Percentiles rank a stretch among this genome's conserved stretches.
Evolutionary conservation across 2,888 invertebrate genomes (phyloP).

Genomic region (Xanthorhoe designata): DNA sequence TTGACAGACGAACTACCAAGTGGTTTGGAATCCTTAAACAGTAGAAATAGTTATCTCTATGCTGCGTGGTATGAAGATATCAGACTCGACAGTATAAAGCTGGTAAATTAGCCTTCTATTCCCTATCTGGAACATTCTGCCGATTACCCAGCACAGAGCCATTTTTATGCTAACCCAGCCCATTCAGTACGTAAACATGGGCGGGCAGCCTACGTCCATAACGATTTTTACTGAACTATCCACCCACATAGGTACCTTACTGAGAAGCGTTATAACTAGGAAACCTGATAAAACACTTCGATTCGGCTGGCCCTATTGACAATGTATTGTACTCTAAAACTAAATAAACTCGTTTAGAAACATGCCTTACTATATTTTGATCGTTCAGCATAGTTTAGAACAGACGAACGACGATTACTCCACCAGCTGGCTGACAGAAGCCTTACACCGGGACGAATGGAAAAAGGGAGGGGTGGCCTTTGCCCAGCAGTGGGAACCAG

Average conservation of each 20-base stretch:
- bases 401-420: too few relatives aligned
- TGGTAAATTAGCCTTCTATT: not conserved
- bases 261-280: not conserved
- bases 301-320: not conserved
- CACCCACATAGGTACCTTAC: not conserved
- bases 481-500: too few relatives aligned
- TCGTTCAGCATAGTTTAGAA: too few relatives aligned
- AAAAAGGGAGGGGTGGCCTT: too few relatives aligned
- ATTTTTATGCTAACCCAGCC: not conserved
- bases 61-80: not conserved
- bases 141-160: not conserved
- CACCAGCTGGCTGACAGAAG: too few relatives aligned
- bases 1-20: too few relatives aligned
- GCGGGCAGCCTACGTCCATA: conserved; percentile 5
- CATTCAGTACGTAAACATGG: not conserved
- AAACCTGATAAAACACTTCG: not conserved
- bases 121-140: not conserved
- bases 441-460: too few relatives aligned
- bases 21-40: too few relatives aligned
- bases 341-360: too few relatives aligned
- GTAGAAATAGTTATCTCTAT: too few relatives aligned
- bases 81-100: not conserved
- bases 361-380: too few relatives aligned
- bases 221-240: conserved; percentile 15
- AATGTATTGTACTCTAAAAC: too few relatives aligned